Conservation (phyloP, 2,113 vertebrate genomes). For the Dicerorhinus sumatrensis region DNA sequence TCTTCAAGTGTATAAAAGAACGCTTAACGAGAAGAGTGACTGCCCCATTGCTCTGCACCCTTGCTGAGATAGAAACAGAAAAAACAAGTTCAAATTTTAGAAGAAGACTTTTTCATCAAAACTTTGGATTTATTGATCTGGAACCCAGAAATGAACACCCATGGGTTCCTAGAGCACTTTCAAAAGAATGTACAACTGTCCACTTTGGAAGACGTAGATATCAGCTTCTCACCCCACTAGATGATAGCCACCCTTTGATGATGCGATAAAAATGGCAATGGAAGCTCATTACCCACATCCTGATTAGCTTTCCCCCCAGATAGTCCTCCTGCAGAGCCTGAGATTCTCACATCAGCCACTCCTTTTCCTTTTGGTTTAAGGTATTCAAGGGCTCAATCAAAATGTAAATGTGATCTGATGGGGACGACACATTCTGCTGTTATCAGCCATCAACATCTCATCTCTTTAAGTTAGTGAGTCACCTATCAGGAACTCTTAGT, state of each 20-base stretch:
- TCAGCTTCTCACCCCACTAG: neutral
- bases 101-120: neutral
- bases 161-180: neutral
- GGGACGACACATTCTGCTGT: neutral
- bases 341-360: neutral
- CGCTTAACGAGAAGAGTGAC: too few relatives aligned
- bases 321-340: fast-evolving
- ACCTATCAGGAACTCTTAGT: neutral
- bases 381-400: neutral
- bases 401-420: neutral
- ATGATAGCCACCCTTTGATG: neutral
- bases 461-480: neutral
- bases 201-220: neutral
- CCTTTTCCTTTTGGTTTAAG: neutral
- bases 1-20: neutral
- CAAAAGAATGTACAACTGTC: neutral
- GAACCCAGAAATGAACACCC: neutral
- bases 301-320: neutral
- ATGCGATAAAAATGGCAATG: neutral
- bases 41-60: neutral
- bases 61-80: neutral
- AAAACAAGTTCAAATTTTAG: neutral
- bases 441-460: neutral
- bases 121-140: neutral
- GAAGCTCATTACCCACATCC: neutral